Conservation (phyloP, 1,140 invertebrate genomes). For the Aphis craccivora region DNA sequence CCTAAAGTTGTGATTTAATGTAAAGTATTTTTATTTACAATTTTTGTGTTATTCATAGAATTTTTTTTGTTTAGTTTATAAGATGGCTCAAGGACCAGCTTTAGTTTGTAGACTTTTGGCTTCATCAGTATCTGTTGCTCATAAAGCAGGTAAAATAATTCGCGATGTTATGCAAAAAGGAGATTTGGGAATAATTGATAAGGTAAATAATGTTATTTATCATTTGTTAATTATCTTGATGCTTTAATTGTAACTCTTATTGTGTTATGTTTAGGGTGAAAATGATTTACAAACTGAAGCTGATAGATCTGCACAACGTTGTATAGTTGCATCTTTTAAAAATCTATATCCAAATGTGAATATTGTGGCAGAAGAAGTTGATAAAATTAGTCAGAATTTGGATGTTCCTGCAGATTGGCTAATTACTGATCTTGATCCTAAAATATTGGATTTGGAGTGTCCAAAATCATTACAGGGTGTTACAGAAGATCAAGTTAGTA, state of each 20-base stretch:
- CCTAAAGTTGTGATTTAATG: slow-evolving; percentile 48
- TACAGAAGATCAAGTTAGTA: slow-evolving; percentile 68
- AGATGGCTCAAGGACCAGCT: slow-evolving; percentile 70
- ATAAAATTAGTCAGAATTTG: slow-evolving; percentile 62
- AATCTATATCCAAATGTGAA: slow-evolving; percentile 84
- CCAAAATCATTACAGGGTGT: slow-evolving; percentile 74
- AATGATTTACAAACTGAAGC: slow-evolving; percentile 98
- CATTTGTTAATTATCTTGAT: background rate
- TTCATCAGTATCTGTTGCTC: slow-evolving; percentile 80
- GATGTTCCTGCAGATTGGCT: slow-evolving; percentile 77
- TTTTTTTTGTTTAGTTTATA: slow-evolving; percentile 55
- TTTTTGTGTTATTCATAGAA: background rate
- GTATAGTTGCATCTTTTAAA: slow-evolving; percentile 86
- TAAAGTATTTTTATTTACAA: background rate
- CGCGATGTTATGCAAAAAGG: slow-evolving; percentile 88
- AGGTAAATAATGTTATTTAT: slow-evolving; percentile 68
- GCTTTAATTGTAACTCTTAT: background rate
- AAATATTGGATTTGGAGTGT: slow-evolving; percentile 75
- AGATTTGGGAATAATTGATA: slow-evolving; percentile 89
- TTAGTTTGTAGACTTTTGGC: slow-evolving; percentile 74
- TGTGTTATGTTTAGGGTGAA: slow-evolving; percentile 33
- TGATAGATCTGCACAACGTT: slow-evolving; percentile 90
- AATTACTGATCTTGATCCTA: slow-evolving; percentile 73
- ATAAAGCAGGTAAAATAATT: slow-evolving; percentile 87
- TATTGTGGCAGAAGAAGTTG: slow-evolving; percentile 94